A percentile compares a stretch with the other conserved stretches of the same genome.
Evolutionary conservation across 2,797 vertebrate species (phyloP).

Genomic region (Sparus aurata): DNA sequence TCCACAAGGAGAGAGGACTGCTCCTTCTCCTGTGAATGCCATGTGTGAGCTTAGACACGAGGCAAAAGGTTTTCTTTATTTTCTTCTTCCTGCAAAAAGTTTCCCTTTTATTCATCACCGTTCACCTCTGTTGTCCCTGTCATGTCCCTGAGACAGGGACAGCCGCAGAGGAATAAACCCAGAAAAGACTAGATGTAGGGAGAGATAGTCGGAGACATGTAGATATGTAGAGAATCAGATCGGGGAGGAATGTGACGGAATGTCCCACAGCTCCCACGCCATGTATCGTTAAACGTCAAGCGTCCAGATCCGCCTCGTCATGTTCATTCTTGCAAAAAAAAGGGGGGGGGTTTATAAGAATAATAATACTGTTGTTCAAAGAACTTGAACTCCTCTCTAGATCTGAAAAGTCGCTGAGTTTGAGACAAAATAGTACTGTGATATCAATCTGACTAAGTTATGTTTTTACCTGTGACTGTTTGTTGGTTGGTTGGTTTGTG

Average conservation of each 20-base stretch:
- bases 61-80: constrained; percentile 23
- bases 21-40: constrained; percentile 30
- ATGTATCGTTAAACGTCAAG: constrained; percentile 24
- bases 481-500: no score
- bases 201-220: not conserved
- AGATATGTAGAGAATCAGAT: constrained; percentile 18
- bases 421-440: not conserved
- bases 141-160: constrained; percentile 17
- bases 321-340: constrained; percentile 46
- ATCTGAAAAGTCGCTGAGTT: not conserved
- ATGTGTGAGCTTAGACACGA: constrained; percentile 44
- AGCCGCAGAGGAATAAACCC: constrained; percentile 7
- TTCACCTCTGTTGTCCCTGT: constrained; percentile 40
- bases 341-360: constrained; percentile 30
- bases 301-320: constrained; percentile 17
- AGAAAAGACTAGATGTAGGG: constrained; percentile 2
- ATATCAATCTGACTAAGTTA: no score
- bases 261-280: constrained; percentile 22
- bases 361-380: constrained; percentile 29
- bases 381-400: constrained; percentile 7
- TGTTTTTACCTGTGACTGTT: no score
- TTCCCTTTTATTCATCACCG: not conserved
- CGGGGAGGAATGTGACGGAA: constrained; percentile 40
- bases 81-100: not conserved
- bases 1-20: not conserved